A percentile compares a stretch with the other conserved stretches of the same genome.
Evolutionary conservation across 1,140 invertebrate genomes (phyloP).

Genomic region (Philopotamus ludificatus): DNA sequence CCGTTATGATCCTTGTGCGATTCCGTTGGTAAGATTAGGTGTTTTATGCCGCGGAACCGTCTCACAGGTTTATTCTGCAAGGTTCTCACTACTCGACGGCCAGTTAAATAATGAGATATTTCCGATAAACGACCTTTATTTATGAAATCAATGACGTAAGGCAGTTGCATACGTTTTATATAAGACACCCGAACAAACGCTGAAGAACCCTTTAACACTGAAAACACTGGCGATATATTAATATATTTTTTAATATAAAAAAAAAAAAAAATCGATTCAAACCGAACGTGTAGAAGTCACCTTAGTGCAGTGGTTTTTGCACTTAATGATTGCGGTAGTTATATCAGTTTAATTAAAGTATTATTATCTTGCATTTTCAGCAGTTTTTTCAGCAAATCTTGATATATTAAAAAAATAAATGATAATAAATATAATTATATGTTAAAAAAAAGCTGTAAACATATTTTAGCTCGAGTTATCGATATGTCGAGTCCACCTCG

Average conservation of each 20-base stretch:
- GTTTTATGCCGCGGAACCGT: background rate
- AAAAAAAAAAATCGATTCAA: background rate
- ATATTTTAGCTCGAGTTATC: too few relatives aligned
- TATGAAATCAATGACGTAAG: slow-evolving; percentile 16
- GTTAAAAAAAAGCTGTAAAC: too few relatives aligned
- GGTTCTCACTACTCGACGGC: background rate
- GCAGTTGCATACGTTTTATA: background rate
- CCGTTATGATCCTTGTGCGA: too few relatives aligned
- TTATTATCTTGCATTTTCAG: too few relatives aligned
- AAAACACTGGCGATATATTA: background rate
- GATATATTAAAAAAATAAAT: background rate
- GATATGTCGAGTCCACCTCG: too few relatives aligned
- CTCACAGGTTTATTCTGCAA: background rate
- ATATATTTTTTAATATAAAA: background rate
- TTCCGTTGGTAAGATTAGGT: background rate
- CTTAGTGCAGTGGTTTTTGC: too few relatives aligned
- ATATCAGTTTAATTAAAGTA: too few relatives aligned
- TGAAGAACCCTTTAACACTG: background rate
- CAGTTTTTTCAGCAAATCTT: background rate
- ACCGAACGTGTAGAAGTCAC: background rate
- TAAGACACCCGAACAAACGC: background rate
- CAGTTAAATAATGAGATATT: slow-evolving; percentile 4
- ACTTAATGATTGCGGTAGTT: too few relatives aligned
- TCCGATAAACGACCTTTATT: slow-evolving; percentile 19
- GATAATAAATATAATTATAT: too few relatives aligned